Conservation (phyloP, 2,113 vertebrate species). For the Chamaetylas fuelleborni region DNA sequence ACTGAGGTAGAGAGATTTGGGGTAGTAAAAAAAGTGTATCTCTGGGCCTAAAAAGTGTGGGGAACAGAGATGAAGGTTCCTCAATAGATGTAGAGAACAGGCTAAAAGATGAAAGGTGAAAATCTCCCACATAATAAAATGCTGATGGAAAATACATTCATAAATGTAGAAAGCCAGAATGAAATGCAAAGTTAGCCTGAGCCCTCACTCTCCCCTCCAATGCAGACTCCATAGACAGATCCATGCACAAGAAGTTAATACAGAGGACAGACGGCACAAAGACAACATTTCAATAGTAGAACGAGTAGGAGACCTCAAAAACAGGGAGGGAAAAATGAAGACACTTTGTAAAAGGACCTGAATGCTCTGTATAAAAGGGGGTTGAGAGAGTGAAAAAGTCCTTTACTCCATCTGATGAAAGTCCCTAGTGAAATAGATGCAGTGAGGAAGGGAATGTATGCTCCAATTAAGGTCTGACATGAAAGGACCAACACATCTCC, state of each 20-base stretch:
- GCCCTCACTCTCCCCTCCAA: not conserved
- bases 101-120: not conserved
- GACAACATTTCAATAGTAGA: constrained; percentile 34
- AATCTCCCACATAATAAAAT: not conserved
- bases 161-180: not conserved
- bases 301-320: constrained; percentile 35
- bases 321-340: not conserved
- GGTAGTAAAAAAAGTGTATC: not conserved
- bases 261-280: constrained; percentile 25
- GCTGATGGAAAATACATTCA: not conserved
- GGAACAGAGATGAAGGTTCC: not conserved
- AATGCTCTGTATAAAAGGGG: constrained; percentile 16
- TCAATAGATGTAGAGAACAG: not conserved
- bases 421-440: constrained; percentile 46
- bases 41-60: not conserved
- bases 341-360: constrained; percentile 36
- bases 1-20: not conserved
- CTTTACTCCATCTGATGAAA: constrained; percentile 28
- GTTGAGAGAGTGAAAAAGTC: constrained; percentile 18
- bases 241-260: not conserved
- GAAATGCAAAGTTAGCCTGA: not conserved
- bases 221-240: not conserved
- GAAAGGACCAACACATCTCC: constrained; percentile 33
- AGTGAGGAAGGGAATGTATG: constrained; percentile 31
- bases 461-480: constrained; percentile 58